Evolutionary conservation across 1,140 invertebrate species (phyloP).

Genomic region (Drosophila sproati): DNA sequence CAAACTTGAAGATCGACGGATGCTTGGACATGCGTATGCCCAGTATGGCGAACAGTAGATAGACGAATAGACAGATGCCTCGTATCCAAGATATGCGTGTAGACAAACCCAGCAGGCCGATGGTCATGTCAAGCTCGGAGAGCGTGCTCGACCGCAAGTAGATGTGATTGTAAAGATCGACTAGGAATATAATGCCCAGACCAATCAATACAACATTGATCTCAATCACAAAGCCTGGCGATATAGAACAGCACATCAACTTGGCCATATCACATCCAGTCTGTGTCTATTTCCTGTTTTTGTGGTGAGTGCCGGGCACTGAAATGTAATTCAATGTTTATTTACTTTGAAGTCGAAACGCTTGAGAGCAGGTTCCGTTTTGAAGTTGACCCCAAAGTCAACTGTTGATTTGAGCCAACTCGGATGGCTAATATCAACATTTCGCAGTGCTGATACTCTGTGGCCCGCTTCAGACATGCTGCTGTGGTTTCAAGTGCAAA

Average conservation of each 20-base stretch:
- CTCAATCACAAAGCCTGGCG: constrained; percentile 42
- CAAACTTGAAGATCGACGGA: constrained; percentile 19
- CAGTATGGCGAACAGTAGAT: constrained; percentile 25
- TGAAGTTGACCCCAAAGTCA: constrained; percentile 57
- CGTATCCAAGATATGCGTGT: constrained; percentile 38
- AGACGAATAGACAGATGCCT: background rate
- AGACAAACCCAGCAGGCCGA: constrained; percentile 18
- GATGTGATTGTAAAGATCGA: constrained; percentile 50
- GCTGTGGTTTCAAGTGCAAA: constrained; percentile 67
- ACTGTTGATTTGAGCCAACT: constrained; percentile 45
- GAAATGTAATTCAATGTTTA: constrained; percentile 39
- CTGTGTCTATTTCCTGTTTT: background rate
- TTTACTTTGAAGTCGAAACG: constrained; percentile 64
- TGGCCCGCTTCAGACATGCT: constrained; percentile 43
- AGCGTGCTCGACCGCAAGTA: background rate
- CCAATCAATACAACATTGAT: constrained; percentile 45
- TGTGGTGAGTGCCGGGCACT: background rate
- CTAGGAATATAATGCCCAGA: constrained; percentile 45
- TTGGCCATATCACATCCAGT: constrained; percentile 15
- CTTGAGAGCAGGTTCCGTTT: constrained; percentile 19
- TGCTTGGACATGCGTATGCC: constrained; percentile 43
- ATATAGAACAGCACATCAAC: constrained; percentile 27
- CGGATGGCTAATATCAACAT: constrained; percentile 61
- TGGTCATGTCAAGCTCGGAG: background rate
- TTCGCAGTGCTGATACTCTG: constrained; percentile 30